Evolutionary conservation across 2,113 vertebrate species (phyloP).

Genomic region (Pandion haliaetus): DNA sequence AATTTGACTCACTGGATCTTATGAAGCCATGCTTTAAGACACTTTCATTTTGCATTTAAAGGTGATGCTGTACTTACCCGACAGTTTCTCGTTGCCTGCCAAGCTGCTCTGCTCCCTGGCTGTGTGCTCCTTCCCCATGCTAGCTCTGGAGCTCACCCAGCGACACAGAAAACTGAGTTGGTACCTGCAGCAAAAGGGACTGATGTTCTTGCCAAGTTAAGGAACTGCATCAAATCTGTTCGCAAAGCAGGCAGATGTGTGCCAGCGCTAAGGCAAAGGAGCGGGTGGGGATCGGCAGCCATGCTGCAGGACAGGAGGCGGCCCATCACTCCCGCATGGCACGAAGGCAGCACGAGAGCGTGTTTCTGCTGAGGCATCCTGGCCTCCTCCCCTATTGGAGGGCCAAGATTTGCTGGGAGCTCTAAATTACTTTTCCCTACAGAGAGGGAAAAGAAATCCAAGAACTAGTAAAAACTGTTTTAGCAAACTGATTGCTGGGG

Average conservation of each 20-base stretch:
- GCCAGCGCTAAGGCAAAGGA: not conserved
- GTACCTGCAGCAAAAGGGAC: not conserved
- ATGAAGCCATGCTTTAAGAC: not conserved
- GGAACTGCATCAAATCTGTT: fast-evolving
- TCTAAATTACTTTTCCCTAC: not conserved
- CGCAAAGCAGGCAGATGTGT: not conserved
- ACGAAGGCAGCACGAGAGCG: fast-evolving
- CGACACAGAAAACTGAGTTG: fast-evolving
- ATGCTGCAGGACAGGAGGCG: fast-evolving
- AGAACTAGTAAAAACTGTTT: not conserved
- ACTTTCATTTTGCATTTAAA: not conserved
- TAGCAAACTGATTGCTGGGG: not conserved
- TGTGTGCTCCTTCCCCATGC: fast-evolving
- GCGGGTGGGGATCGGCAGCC: fast-evolving
- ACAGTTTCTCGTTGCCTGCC: not conserved
- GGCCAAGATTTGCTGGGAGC: too few relatives aligned
- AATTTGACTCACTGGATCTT: not conserved
- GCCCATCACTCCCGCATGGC: fast-evolving
- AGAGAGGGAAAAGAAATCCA: not conserved
- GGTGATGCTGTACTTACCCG: fast-evolving
- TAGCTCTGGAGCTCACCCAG: not conserved
- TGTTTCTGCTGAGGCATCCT: not conserved
- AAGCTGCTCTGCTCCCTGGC: not conserved
- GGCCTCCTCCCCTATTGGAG: fast-evolving
- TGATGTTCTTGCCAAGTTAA: not conserved